Percentiles rank a stretch among this genome's conserved stretches.
Conservation (phyloP, 2,888 invertebrate species). For the Drosophila pseudotalamancana region DNA sequence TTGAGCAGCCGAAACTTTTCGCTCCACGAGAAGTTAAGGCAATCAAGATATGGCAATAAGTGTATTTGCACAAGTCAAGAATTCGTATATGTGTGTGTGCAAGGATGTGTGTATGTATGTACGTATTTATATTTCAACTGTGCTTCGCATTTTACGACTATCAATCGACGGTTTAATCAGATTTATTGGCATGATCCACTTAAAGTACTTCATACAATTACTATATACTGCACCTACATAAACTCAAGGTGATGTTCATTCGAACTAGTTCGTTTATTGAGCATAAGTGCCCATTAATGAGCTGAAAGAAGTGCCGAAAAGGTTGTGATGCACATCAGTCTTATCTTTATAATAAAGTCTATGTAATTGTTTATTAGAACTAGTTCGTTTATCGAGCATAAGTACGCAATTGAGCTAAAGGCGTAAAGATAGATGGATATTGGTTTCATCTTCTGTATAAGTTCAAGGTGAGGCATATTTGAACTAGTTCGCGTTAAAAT, state of each 20-base stretch:
- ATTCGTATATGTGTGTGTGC: not conserved
- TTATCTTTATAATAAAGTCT: not conserved
- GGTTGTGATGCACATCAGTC: not conserved
- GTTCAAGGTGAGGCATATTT: not conserved
- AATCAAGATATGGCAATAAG: slow-evolving; percentile 19
- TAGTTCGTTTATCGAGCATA: no score
- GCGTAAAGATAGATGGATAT: no score
- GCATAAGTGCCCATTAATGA: not conserved
- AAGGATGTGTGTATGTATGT: not conserved
- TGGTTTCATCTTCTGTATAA: not conserved
- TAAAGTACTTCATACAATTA: not conserved
- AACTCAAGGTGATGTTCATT: not conserved
- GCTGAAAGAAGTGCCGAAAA: no score
- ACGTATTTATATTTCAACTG: not conserved
- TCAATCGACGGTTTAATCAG: not conserved
- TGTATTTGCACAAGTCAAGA: slow-evolving; percentile 18
- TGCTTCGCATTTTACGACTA: slow-evolving; percentile 4
- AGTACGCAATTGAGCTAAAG: no score
- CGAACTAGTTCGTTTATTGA: not conserved
- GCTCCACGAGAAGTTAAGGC: slow-evolving; percentile 5
- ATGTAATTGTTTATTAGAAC: not conserved
- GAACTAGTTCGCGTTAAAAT: no score
- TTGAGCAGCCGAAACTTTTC: slow-evolving; percentile 9
- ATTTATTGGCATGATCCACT: slow-evolving; percentile 15
- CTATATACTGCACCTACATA: not conserved